phyloP scores from a whole-genome alignment of 1,140 invertebrate species.

The Sinonovacula constricta region DNA sequence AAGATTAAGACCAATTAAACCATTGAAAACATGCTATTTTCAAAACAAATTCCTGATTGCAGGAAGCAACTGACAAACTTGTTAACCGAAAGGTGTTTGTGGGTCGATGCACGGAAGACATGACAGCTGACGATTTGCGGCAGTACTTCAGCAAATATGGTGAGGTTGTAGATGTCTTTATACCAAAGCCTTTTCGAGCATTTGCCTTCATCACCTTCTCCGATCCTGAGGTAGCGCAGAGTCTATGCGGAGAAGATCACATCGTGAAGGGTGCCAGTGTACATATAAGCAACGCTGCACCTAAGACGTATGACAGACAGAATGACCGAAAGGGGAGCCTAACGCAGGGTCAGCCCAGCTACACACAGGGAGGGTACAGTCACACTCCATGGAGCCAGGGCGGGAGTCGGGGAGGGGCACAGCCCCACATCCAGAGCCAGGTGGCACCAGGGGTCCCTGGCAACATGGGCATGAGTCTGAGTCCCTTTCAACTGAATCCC shows the following conservation, averaged over 20 bases:
- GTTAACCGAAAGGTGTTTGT: constrained; percentile 80
- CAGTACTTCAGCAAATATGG: constrained; percentile 79
- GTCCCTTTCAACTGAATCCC: constrained; percentile 68
- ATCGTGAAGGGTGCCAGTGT: constrained; percentile 97
- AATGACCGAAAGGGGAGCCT: constrained; percentile 55
- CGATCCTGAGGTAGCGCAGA: constrained; percentile 86
- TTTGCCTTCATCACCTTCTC: constrained; percentile 81
- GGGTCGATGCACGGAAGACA: constrained; percentile 78
- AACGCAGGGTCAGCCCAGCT: constrained; percentile 48
- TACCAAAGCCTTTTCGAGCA: constrained; percentile 80
- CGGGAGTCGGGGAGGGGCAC: constrained; percentile 55
- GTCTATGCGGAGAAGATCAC: constrained; percentile 97
- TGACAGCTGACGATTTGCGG: constrained; percentile 77
- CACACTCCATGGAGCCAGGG: constrained; percentile 63
- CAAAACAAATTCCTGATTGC: no score
- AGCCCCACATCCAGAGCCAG: constrained; percentile 57
- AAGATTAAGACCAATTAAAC: background rate
- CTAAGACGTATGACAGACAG: constrained; percentile 82
- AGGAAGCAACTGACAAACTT: constrained; percentile 73
- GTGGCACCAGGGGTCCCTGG: constrained; percentile 59
- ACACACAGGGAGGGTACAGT: constrained; percentile 49
- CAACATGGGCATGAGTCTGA: constrained; percentile 67
- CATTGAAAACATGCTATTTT: background rate
- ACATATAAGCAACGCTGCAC: constrained; percentile 96
- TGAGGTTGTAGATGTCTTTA: constrained; percentile 80